phyloP scores from a whole-genome alignment of 2,113 vertebrate species.

The Drymodes brunneopygia region DNA sequence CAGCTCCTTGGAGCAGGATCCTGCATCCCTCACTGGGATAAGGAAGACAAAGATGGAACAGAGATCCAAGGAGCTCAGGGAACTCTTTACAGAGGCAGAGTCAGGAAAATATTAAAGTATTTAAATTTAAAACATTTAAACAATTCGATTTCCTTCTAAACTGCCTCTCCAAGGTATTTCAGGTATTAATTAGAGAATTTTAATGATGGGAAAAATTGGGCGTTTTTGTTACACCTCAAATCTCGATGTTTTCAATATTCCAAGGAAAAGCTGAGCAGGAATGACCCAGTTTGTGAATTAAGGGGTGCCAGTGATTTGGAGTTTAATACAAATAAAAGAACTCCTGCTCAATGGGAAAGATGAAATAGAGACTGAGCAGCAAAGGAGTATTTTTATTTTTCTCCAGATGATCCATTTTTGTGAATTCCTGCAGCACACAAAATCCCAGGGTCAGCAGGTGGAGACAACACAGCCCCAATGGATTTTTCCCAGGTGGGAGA shows the following conservation, averaged over 20 bases:
- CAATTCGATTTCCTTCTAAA: background rate
- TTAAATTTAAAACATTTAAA: background rate
- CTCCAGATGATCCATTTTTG: background rate
- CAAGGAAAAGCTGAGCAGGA: background rate
- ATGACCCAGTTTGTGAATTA: background rate
- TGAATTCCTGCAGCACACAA: background rate
- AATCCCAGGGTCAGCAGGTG: background rate
- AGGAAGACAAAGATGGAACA: background rate
- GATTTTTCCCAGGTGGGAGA: background rate
- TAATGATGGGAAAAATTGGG: accelerated
- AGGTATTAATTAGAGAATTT: background rate
- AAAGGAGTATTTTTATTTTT: background rate
- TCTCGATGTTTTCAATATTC: background rate
- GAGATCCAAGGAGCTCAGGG: background rate
- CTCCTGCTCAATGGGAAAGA: background rate
- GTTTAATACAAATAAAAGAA: background rate
- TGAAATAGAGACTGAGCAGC: accelerated
- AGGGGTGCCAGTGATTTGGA: too few relatives aligned
- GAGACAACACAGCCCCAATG: background rate
- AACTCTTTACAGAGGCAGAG: background rate
- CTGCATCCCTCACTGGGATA: background rate
- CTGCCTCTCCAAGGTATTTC: background rate
- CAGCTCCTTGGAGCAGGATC: background rate
- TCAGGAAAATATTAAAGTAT: background rate
- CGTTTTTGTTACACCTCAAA: background rate